A percentile compares a stretch with the other conserved stretches of the same genome.
Conservation (phyloP, 2,797 vertebrate genomes). For the Crotalus adamanteus region DNA sequence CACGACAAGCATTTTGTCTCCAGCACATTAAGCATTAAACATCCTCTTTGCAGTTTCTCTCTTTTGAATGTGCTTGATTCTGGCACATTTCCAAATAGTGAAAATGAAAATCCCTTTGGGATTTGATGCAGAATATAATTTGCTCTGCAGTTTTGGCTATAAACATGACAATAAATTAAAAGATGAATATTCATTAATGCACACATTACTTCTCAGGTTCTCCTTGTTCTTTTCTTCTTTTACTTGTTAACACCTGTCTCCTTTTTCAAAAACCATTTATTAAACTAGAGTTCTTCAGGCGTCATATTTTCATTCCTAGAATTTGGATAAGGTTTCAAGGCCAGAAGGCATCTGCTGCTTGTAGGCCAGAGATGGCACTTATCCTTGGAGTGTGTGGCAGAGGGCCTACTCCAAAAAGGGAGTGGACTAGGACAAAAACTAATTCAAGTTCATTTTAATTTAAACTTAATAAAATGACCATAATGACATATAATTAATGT, state of each 20-base stretch:
- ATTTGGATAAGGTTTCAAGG: not conserved
- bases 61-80: slow-evolving; percentile 67
- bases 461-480: not conserved
- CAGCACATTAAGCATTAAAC: slow-evolving; percentile 69
- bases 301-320: not conserved
- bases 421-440: not conserved
- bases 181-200: slow-evolving; percentile 63
- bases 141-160: slow-evolving; percentile 63
- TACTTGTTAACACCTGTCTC: slow-evolving; percentile 7
- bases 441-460: not conserved
- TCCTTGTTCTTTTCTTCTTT: not conserved
- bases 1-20: slow-evolving; percentile 46
- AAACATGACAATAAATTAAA: slow-evolving; percentile 71
- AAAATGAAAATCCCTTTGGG: slow-evolving; percentile 58
- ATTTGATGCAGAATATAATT: slow-evolving; percentile 62
- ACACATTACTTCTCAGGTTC: slow-evolving; percentile 30
- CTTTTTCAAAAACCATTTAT: not conserved
- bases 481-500: not conserved
- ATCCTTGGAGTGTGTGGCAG: not conserved
- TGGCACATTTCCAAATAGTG: slow-evolving; percentile 60
- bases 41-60: slow-evolving; percentile 48
- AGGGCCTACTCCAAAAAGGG: not conserved
- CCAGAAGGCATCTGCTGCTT: not conserved
- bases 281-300: not conserved
- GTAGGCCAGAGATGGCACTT: not conserved